phyloP scores from a whole-genome alignment of 2,113 vertebrate species.

The Apaloderma vittatum region DNA sequence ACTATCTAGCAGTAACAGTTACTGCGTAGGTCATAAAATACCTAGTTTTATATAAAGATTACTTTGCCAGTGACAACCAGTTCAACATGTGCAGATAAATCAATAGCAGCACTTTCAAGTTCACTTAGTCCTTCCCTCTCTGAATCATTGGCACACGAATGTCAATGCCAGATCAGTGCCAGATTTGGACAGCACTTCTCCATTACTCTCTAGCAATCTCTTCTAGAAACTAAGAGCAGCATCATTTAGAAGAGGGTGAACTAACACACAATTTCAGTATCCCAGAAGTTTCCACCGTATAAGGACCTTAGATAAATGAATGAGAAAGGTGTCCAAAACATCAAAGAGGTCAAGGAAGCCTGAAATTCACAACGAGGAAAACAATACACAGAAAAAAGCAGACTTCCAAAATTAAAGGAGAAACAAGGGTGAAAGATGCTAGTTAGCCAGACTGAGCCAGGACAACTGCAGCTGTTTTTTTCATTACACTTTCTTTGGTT shows the following conservation, averaged over 20 bases:
- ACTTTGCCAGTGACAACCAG: background rate
- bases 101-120: background rate
- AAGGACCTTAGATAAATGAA: background rate
- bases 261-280: background rate
- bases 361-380: background rate
- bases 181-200: background rate
- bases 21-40: background rate
- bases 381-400: background rate
- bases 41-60: background rate
- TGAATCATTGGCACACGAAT: background rate
- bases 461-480: background rate
- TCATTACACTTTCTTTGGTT: background rate
- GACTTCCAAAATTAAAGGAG: conserved; percentile 20
- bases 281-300: background rate
- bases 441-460: background rate
- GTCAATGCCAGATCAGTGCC: background rate
- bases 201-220: background rate
- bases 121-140: background rate
- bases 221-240: background rate
- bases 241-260: background rate
- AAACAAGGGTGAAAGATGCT: background rate
- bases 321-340: background rate
- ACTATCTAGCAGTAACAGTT: background rate
- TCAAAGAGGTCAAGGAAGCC: background rate
- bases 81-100: background rate